Evolutionary conservation across 2,113 vertebrate species (phyloP).

Genomic region (Limanda limanda): DNA sequence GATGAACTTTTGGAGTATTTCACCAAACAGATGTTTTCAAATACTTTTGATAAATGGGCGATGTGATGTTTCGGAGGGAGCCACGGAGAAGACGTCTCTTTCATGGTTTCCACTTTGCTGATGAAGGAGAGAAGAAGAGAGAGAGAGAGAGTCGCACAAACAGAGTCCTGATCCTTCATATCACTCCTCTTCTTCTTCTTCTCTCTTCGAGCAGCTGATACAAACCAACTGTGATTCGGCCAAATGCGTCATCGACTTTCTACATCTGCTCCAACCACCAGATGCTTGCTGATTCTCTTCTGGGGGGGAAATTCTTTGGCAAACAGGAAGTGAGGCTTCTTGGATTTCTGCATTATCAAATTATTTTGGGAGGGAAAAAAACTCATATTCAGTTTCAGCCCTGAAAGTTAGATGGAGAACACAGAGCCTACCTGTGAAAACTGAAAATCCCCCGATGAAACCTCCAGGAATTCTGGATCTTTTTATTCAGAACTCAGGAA

Average conservation of each 20-base stretch:
- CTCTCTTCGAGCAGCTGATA: slow-evolving; percentile 33
- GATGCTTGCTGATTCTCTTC: not conserved
- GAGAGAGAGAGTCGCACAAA: not conserved
- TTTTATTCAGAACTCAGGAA: no score
- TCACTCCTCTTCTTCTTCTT: no score
- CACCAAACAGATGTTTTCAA: slow-evolving; percentile 38
- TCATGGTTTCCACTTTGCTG: slow-evolving; percentile 32
- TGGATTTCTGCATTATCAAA: not conserved
- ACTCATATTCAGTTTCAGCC: not conserved
- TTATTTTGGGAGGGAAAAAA: no score
- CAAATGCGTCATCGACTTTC: slow-evolving; percentile 29
- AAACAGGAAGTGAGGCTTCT: not conserved
- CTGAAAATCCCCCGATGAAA: no score
- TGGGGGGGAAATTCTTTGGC: not conserved
- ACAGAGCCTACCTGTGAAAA: no score
- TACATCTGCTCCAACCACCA: not conserved
- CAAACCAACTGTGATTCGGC: slow-evolving; percentile 30
- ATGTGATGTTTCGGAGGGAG: slow-evolving; percentile 19
- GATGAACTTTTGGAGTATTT: slow-evolving; percentile 23
- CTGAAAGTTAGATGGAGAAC: not conserved
- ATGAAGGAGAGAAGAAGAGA: slow-evolving; percentile 19
- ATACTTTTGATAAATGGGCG: slow-evolving; percentile 31
- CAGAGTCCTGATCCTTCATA: slow-evolving; percentile 21
- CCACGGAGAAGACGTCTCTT: slow-evolving; percentile 31
- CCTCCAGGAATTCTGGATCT: no score